Evolutionary conservation across 2,797 vertebrate genomes (phyloP), one percentile per base, ranked within the genome.

Genomic region (Pseudochromis fuscus): DNA sequence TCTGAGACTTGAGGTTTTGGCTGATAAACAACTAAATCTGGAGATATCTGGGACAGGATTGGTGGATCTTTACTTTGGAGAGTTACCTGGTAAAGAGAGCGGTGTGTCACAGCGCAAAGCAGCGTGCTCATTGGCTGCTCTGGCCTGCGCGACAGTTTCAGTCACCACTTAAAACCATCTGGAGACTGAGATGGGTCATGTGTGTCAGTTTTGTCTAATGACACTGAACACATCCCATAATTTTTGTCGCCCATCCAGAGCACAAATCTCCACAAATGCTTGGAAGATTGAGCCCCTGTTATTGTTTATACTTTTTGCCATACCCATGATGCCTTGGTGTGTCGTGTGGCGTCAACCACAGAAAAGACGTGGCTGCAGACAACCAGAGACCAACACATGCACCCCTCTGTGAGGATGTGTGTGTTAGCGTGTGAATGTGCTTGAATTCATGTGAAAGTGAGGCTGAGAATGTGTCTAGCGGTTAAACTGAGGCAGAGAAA

Each of bases 261-360:
- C 86, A 73, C 74, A 87, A 84, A 91, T 94, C 93, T 89, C 74
- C 92, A 85, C 92, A 94, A 93, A 95, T 93, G 93, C 86, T 45
- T 2, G 42, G 76, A 77, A 76, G 68, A 86, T 86, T 87, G 55
- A 52, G 55, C 45, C 67, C 73, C 61, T 44, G 9, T 18, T 31
- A 16, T 46, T 3, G 15, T 23, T 21, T 24, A 11, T 16, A 8
- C 6, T 16, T 24, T 27, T 85, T 89, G 45, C 37, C 33, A 45
- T 67, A 95, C 95, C 93, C 95, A 96, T 94, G 93, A 96, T 96
- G 96, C 96, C 93, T 95, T 90, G 95, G 96, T 97, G 96, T 96
- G 96, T 95, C 96, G 96, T 95, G 96, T 96, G 96, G 97, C 95
- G 95, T 99, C 98, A 99, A 99, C 98, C 98, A 94, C 97, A 97